Evolutionary conservation across 2,888 invertebrate species (phyloP).

Genomic region (Ormia ochracea): DNA sequence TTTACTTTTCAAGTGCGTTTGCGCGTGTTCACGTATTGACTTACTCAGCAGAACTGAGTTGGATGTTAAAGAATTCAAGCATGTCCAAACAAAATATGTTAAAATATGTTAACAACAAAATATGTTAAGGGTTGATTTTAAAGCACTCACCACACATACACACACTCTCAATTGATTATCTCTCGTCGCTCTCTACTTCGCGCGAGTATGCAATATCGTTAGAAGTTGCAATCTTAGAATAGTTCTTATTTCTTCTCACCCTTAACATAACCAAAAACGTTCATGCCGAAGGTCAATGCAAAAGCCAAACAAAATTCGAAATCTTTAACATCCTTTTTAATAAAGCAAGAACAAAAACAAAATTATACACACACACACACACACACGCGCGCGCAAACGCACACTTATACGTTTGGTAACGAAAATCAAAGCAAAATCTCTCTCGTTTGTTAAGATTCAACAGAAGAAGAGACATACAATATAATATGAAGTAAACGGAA

Average conservation of each 20-base stretch:
- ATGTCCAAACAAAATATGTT: constrained; percentile 44
- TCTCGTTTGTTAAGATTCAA: constrained; percentile 25
- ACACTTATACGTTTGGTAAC: too few species aligned
- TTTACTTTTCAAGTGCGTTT: constrained; percentile 45
- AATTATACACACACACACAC: not conserved
- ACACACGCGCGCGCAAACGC: not conserved
- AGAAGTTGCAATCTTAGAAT: constrained; percentile 19
- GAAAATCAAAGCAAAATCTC: constrained; percentile 1
- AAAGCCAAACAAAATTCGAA: constrained; percentile 36
- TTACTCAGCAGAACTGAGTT: constrained; percentile 71
- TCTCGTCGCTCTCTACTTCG: not conserved
- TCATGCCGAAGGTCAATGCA: constrained; percentile 38
- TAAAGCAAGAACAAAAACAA: constrained; percentile 40
- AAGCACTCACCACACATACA: too few species aligned
- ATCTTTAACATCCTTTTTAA: constrained; percentile 36
- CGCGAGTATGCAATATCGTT: constrained; percentile 1
- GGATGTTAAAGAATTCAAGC: constrained; percentile 44
- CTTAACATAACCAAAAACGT: constrained; percentile 31
- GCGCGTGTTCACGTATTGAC: constrained; percentile 68
- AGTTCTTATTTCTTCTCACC: constrained; percentile 34
- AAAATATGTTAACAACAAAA: constrained; percentile 12
- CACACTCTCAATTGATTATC: not conserved
- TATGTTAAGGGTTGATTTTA: constrained; percentile 52
- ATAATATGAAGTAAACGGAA: constrained; percentile 10
- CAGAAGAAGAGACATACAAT: not conserved